A percentile compares a stretch with the other conserved stretches of the same genome.
Conservation (phyloP, 2,888 invertebrate genomes). For the Andricus quercusramuli region DNA sequence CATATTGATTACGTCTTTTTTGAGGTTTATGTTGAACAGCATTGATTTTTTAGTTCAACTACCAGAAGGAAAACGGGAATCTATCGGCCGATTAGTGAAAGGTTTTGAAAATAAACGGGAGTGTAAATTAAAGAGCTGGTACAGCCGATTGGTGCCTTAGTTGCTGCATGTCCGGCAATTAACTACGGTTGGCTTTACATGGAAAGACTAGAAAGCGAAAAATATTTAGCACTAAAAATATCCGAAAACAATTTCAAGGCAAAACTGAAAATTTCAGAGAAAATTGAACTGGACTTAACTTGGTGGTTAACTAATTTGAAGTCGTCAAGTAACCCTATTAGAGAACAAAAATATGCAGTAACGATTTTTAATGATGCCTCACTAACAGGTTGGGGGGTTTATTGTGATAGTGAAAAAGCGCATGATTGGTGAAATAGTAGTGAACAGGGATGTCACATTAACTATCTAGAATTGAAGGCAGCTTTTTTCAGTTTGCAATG, state of each 20-base stretch:
- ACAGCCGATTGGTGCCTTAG: neutral
- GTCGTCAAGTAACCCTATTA: neutral
- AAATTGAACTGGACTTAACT: neutral
- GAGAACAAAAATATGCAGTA: neutral
- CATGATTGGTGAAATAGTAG: neutral
- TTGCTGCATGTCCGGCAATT: neutral
- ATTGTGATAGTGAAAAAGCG: neutral
- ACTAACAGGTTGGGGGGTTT: constrained; percentile 16
- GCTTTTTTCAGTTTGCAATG: neutral
- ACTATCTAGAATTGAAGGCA: constrained; percentile 6
- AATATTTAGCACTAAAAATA: neutral
- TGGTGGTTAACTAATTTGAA: neutral
- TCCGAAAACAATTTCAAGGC: neutral
- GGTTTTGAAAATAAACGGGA: too few species aligned
- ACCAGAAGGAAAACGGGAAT: too few species aligned
- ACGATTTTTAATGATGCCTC: constrained; percentile 34
- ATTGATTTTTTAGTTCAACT: too few species aligned
- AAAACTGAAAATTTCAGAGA: neutral
- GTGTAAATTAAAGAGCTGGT: neutral
- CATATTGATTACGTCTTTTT: too few species aligned
- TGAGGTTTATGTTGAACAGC: too few species aligned
- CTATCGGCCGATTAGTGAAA: too few species aligned
- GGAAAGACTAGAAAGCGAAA: neutral
- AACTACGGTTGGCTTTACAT: neutral
- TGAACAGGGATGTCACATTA: neutral